These are phyloP conservation scores for Bubo scandiacus DNA, from an alignment of 2,113 vertebrate species.

Conservation along the genomic window DNA sequence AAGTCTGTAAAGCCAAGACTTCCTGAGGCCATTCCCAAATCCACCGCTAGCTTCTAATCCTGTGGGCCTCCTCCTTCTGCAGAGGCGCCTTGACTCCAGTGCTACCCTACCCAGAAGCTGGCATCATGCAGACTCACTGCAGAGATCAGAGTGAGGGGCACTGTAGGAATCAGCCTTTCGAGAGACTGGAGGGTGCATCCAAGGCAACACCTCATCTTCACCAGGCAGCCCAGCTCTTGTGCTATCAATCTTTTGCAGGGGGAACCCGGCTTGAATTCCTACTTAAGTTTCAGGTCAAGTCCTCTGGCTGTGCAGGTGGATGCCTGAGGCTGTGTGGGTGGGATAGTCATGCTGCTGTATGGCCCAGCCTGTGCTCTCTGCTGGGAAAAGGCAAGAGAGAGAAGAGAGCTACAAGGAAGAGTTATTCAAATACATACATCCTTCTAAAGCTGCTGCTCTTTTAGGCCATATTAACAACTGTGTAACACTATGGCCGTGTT, in stretches of 20 bases:
- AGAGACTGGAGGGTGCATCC: background rate
- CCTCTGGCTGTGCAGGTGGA: background rate
- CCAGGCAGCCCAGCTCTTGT: background rate
- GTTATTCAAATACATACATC: background rate
- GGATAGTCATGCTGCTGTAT: background rate
- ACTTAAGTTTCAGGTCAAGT: background rate
- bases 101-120: background rate
- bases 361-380: fast-evolving
- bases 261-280: background rate
- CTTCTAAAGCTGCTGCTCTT: background rate
- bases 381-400: background rate
- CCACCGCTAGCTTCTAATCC: background rate
- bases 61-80: background rate
- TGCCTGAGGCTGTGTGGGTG: background rate
- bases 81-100: background rate
- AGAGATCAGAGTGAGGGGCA: background rate
- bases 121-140: background rate
- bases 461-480: background rate
- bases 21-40: background rate
- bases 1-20: background rate
- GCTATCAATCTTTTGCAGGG: background rate
- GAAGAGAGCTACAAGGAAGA: background rate
- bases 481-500: background rate
- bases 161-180: fast-evolving
- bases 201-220: background rate